Percentiles rank a stretch among this genome's conserved stretches.
phyloP scores from a whole-genome alignment of 2,797 vertebrate genomes.

The Saxicola maurus region DNA sequence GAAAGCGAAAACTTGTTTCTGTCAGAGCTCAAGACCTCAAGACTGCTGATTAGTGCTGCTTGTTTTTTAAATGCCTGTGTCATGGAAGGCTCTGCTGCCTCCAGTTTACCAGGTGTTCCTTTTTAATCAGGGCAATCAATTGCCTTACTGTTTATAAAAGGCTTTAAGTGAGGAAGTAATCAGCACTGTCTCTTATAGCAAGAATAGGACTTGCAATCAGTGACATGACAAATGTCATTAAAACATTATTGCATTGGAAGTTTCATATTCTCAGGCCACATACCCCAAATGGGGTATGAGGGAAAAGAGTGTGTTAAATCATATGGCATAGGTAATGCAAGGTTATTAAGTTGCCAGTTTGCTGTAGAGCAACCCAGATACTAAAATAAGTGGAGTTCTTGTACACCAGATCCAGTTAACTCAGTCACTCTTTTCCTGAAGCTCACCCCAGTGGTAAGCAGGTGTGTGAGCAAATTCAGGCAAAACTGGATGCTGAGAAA shows the following conservation, averaged over 20 bases:
- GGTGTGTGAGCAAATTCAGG: not conserved
- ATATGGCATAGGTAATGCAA: not conserved
- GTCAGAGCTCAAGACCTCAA: not conserved
- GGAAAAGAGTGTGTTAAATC: fast-evolving
- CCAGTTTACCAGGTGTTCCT: slow-evolving; percentile 40
- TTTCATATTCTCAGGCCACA: not conserved
- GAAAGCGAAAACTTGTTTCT: not conserved
- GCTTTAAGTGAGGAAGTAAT: slow-evolving; percentile 55
- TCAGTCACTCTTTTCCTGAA: not conserved
- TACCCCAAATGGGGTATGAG: not conserved
- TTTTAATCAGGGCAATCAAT: slow-evolving; percentile 44
- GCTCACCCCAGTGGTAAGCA: not conserved
- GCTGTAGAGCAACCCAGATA: not conserved
- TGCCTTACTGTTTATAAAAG: slow-evolving; percentile 16
- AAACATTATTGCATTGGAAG: not conserved
- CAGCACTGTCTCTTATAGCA: not conserved
- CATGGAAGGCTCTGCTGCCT: not conserved
- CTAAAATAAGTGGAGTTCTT: not conserved
- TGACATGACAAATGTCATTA: not conserved
- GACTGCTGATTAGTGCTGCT: not conserved
- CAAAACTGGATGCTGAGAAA: not conserved
- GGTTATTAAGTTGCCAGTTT: not conserved
- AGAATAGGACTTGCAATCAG: slow-evolving; percentile 34
- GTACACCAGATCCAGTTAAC: not conserved
- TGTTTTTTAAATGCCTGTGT: not conserved